Percentiles rank a stretch among this genome's conserved stretches.
Conservation (phyloP, 2,797 vertebrate genomes). For the Dicrostonyx torquatus region DNA sequence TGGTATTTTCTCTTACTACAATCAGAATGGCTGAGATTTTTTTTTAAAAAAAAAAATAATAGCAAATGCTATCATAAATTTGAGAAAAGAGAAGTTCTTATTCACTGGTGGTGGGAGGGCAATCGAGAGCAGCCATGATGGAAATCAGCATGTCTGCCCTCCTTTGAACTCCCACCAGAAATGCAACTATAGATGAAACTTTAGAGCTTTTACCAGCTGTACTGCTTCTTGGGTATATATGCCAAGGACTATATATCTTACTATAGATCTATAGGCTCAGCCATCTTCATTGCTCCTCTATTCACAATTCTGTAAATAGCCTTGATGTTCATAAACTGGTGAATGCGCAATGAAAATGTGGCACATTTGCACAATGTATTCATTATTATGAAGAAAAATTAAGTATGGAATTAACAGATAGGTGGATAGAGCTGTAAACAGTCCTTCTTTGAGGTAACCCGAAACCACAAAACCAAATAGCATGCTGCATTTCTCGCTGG, state of each 20-base stretch:
- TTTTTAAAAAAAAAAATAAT: not conserved
- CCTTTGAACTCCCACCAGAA: slow-evolving; percentile 24
- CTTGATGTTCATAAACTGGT: not conserved
- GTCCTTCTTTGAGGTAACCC: not conserved
- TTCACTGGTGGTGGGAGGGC: not conserved
- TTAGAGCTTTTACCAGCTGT: not conserved
- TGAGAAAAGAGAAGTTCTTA: not conserved
- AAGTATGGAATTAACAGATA: not conserved
- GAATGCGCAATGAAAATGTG: not conserved
- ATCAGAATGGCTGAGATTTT: not conserved
- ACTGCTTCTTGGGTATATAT: not conserved
- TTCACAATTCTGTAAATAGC: not conserved
- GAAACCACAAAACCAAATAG: not conserved
- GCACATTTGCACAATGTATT: not conserved
- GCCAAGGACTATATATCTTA: too few relatives aligned
- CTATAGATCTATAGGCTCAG: not conserved
- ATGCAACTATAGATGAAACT: not conserved
- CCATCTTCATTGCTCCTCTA: not conserved
- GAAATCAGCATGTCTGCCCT: not conserved
- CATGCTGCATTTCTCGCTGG: too few relatives aligned
- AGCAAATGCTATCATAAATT: not conserved
- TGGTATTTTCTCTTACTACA: not conserved
- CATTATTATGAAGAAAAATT: not conserved
- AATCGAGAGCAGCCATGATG: not conserved
- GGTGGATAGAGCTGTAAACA: not conserved